Evolutionary conservation across 2,113 vertebrate genomes (phyloP), one percentile per base, ranked within the genome.

Genomic region (Gymnorhina tibicen): DNA sequence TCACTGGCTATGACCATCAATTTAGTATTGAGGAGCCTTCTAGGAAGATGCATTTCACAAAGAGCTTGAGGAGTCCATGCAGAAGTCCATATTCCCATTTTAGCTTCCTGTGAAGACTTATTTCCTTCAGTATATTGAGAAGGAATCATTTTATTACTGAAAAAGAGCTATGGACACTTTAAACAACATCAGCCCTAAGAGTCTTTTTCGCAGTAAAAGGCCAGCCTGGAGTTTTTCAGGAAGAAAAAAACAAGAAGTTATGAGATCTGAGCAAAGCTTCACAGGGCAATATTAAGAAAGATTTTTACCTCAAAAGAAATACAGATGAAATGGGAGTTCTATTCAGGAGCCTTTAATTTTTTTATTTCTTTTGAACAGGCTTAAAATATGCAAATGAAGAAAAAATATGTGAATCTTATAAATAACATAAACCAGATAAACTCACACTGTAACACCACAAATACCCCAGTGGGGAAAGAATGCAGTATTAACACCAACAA

Each of bases 371-470:
- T 85, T 1, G 15, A 95, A 88, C 52, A 86, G 69, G 53, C 37
- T 84, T 96, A 77, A 91, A 88, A 81, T 91, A 93, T 0, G 68
- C 73, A 93, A 94, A 84, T 32, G 28, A 84, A 66, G 79, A 69
- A 79, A 91, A 85, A 39, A 22, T 37, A 46, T 0, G 6, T 28
- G 21, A 41, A 15, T 77, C 76, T 85, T 58, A 94, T 95, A 96
- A 94, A 95, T 95, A 95, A 94, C n/a, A 47, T 16, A 87, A 87
- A 58, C 35, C 62, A 83, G 59, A 80, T 64, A 88, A 81, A 16
- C 50, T 85, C 66, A 79, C 46, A 89, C 30, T 83, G 26, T 41
- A 93, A 88, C 60, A 84, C 55, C 46, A 85, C 52, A 77, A 87
- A 84, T 47, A 89, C 33, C 76, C 52, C 75, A 46, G 50, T 3